These are phyloP conservation scores for Sinohyriopsis cumingii DNA, from an alignment of 2,888 invertebrate genomes.

Conservation along the genomic window DNA sequence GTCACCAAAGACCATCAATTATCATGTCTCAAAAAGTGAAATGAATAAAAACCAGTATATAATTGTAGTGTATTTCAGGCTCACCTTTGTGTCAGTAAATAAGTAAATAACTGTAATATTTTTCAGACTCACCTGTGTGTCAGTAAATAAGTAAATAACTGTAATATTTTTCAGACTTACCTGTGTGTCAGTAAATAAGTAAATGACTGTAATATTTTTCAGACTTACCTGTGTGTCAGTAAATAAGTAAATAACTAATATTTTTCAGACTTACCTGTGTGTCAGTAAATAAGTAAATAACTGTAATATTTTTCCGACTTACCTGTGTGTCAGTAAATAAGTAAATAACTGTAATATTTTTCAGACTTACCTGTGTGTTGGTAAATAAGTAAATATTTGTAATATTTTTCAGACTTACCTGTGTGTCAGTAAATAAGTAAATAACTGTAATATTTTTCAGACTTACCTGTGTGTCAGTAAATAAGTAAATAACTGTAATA, in stretches of 20 bases:
- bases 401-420: slow-evolving; percentile 48
- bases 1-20: too few relatives aligned
- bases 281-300: slow-evolving; percentile 82
- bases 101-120: too few relatives aligned
- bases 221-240: slow-evolving; percentile 82
- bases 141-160: slow-evolving; percentile 80
- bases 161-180: slow-evolving; percentile 33
- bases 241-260: slow-evolving; percentile 75
- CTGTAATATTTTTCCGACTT: slow-evolving; percentile 1
- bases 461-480: slow-evolving; percentile 84
- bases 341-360: slow-evolving; percentile 11
- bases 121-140: slow-evolving; percentile 77
- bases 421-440: slow-evolving; percentile 87
- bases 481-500: slow-evolving; percentile 73
- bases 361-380: slow-evolving; percentile 79
- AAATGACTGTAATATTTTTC: too few relatives aligned
- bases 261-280: slow-evolving; percentile 75
- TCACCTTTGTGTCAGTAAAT: too few relatives aligned
- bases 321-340: slow-evolving; percentile 87
- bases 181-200: slow-evolving; percentile 87
- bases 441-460: too few relatives aligned
- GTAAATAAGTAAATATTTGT: slow-evolving; percentile 78
- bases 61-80: too few relatives aligned
- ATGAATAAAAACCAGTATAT: too few relatives aligned
- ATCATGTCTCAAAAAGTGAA: too few relatives aligned